Evolutionary conservation across 2,113 vertebrate genomes (phyloP).

Genomic region (Pituophis catenifer): DNA sequence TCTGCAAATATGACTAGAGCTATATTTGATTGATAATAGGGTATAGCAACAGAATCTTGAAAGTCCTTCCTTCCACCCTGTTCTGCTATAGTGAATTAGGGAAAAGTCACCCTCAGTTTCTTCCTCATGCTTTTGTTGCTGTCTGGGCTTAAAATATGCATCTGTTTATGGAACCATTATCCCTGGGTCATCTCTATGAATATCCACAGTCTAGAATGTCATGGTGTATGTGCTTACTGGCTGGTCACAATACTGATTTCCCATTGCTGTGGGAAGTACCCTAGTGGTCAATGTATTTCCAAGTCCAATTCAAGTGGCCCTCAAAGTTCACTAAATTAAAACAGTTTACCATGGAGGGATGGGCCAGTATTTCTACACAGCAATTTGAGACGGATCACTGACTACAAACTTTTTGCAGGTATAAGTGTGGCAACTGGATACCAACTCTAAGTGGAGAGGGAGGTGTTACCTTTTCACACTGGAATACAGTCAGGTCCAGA

Average conservation of each 20-base stretch:
- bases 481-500: too few species aligned
- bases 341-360: neutral
- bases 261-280: too few species aligned
- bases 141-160: neutral
- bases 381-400: neutral
- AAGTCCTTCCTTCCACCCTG: neutral
- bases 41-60: neutral
- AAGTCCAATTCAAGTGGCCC: neutral
- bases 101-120: neutral
- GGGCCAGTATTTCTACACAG: neutral
- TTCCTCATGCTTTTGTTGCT: neutral
- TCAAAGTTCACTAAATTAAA: neutral
- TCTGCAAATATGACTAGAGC: neutral
- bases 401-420: neutral
- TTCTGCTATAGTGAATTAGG: neutral
- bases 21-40: neutral
- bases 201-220: neutral
- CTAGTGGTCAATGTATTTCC: too few species aligned
- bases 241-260: neutral
- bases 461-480: neutral
- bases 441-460: neutral
- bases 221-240: neutral
- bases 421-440: neutral
- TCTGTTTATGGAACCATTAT: neutral
- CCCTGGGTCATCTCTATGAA: neutral